Evolutionary conservation across 2,113 vertebrate genomes (phyloP).

Genomic region (Lutjanus erythropterus): DNA sequence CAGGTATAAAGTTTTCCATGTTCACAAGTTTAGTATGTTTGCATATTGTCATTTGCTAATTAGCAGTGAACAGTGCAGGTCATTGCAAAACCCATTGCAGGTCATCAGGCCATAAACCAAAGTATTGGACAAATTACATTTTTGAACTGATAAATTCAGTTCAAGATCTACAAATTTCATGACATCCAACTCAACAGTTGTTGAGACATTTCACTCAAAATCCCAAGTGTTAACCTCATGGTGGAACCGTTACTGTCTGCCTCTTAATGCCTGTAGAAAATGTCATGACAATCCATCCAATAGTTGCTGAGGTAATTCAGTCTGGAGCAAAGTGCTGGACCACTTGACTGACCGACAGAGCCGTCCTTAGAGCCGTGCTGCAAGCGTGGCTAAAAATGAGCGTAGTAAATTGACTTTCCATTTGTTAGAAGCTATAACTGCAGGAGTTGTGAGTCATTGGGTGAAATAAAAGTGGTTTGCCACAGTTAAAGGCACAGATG

Average conservation of each 20-base stretch:
- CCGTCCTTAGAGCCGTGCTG: neutral
- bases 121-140: neutral
- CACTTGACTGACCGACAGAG: neutral
- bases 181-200: neutral
- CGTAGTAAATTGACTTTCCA: neutral
- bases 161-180: neutral
- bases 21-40: neutral
- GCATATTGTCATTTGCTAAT: neutral
- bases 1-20: too few relatives aligned
- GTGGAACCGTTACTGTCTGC: too few relatives aligned
- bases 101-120: neutral
- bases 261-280: neutral
- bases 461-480: slow-evolving; percentile 2
- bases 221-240: neutral
- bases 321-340: neutral
- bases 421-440: slow-evolving; percentile 14
- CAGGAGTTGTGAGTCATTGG: slow-evolving; percentile 1
- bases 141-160: neutral
- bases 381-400: neutral
- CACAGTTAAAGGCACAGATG: slow-evolving; percentile 7
- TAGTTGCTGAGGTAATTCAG: neutral
- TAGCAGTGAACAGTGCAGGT: neutral
- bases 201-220: neutral
- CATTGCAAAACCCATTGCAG: too few relatives aligned
- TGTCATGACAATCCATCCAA: neutral